These are phyloP conservation scores for Pemphredon lugubris DNA, from an alignment of 2,888 invertebrate species.

Conservation along the genomic window DNA sequence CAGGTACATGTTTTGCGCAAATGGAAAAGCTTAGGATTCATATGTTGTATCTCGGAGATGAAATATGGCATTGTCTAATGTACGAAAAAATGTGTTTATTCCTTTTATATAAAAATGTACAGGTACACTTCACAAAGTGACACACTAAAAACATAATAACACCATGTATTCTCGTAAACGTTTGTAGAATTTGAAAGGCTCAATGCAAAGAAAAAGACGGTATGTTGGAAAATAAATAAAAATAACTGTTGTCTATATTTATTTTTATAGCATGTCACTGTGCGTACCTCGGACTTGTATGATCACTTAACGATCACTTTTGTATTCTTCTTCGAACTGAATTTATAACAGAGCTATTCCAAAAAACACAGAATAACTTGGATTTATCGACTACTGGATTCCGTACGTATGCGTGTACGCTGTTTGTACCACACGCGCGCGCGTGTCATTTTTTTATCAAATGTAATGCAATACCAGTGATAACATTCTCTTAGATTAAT, in stretches of 20 bases:
- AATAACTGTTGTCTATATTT: constrained; percentile 12
- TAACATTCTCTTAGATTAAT: too few relatives aligned
- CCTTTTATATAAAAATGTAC: constrained; percentile 45
- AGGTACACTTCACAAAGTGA: constrained; percentile 31
- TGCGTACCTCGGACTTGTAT: neutral
- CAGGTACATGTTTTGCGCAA: constrained; percentile 71
- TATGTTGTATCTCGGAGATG: neutral
- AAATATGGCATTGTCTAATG: constrained; percentile 6
- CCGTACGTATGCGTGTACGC: constrained; percentile 15
- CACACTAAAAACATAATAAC: constrained; percentile 11
- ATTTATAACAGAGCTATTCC: constrained; percentile 2
- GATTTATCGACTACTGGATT: too few relatives aligned
- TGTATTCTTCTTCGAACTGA: neutral
- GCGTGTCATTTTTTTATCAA: constrained; percentile 6
- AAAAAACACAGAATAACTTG: too few relatives aligned
- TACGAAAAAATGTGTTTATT: constrained; percentile 52
- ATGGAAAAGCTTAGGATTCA: constrained; percentile 12
- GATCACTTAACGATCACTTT: neutral
- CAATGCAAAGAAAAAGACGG: constrained; percentile 19
- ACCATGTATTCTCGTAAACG: constrained; percentile 21
- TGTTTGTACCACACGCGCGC: constrained; percentile 21
- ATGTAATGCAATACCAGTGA: too few relatives aligned
- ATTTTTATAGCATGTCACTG: constrained; percentile 10
- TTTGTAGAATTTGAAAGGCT: too few relatives aligned
- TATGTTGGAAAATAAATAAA: constrained; percentile 4